Percentiles rank a stretch among this genome's conserved stretches.
Conservation (phyloP, 1,140 invertebrate genomes). For the Conus betulinus region DNA sequence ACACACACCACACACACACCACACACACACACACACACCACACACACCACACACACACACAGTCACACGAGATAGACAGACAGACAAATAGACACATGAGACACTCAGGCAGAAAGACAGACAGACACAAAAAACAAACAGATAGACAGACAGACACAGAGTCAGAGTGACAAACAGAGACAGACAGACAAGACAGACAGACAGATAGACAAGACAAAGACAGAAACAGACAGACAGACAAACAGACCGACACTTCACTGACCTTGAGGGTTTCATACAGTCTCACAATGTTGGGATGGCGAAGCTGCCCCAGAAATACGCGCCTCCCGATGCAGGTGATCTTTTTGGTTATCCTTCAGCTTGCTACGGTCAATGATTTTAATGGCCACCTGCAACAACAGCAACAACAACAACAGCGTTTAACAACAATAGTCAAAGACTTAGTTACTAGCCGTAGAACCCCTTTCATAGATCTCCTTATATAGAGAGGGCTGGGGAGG, state of each 20-base stretch:
- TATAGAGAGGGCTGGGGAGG: too few relatives aligned
- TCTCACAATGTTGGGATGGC: conserved; percentile 82
- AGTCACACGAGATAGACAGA: not conserved
- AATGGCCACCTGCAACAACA: conserved; percentile 80
- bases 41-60: too few relatives aligned
- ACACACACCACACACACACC: too few relatives aligned
- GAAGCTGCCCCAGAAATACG: conserved; percentile 80
- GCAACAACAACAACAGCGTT: not conserved
- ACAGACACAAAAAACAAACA: not conserved
- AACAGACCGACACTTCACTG: not conserved
- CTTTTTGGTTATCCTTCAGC: conserved; percentile 82
- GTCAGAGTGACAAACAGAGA: not conserved
- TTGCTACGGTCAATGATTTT: conserved; percentile 83
- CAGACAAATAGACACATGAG: not conserved
- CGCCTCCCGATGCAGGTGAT: conserved; percentile 82
- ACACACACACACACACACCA: too few relatives aligned
- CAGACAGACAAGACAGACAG: not conserved
- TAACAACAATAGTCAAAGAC: too few relatives aligned
- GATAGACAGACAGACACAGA: not conserved
- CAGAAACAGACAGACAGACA: not conserved
- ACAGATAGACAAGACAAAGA: not conserved
- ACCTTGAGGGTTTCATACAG: conserved; percentile 78
- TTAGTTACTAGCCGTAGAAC: too few relatives aligned
- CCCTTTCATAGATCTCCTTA: too few relatives aligned
- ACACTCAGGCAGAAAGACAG: not conserved